A percentile compares a stretch with the other conserved stretches of the same genome.
Evolutionary conservation across 2,113 vertebrate species (phyloP).

Genomic region (Ctenodactylus gundi): DNA sequence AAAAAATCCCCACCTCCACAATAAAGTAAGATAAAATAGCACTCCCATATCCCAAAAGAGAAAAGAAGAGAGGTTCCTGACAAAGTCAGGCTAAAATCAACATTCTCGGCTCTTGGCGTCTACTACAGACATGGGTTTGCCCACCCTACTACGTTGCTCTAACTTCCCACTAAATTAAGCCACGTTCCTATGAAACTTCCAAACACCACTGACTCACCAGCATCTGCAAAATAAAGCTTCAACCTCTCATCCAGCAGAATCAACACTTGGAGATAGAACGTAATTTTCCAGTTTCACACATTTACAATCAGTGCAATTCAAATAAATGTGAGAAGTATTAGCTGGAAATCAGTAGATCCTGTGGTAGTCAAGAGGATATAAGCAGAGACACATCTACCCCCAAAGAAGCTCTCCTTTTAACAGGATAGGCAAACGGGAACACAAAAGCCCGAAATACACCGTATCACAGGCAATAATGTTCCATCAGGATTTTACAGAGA

Average conservation of each 20-base stretch:
- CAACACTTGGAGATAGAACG: background rate
- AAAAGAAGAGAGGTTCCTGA: background rate
- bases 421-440: background rate
- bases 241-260: background rate
- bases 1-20: slow-evolving; percentile 20
- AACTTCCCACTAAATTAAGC: background rate
- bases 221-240: background rate
- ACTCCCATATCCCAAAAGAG: background rate
- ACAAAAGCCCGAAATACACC: background rate
- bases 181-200: background rate
- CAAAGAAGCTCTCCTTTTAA: background rate
- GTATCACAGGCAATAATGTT: background rate
- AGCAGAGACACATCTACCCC: background rate
- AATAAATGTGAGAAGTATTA: background rate
- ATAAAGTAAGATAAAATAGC: slow-evolving; percentile 46
- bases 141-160: background rate
- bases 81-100: slow-evolving; percentile 5
- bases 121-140: background rate
- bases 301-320: background rate
- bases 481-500: too few species aligned
- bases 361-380: background rate
- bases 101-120: background rate
- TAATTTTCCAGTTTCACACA: background rate
- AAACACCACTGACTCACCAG: background rate
- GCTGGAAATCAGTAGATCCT: background rate